These are phyloP conservation scores for Elysia crispata DNA, from an alignment of 2,888 invertebrate species.

Conservation along the genomic window DNA sequence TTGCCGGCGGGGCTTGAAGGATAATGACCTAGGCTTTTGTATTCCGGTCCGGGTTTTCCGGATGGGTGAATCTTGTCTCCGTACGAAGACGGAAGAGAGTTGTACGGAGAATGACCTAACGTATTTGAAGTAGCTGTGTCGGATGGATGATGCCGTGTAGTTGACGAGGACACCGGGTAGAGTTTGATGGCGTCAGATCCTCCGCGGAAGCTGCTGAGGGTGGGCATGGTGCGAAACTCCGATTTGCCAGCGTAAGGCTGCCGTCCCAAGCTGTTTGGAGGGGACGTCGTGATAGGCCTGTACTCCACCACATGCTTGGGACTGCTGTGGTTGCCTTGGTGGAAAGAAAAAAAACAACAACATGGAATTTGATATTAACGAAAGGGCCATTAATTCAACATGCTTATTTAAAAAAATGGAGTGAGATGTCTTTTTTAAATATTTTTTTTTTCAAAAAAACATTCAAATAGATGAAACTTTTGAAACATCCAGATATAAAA, in stretches of 20 bases:
- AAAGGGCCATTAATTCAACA: too few species aligned
- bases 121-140: conserved; percentile 34
- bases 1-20: conserved; percentile 13
- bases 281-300: conserved; percentile 37
- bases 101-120: conserved; percentile 29
- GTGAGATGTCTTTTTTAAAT: too few species aligned
- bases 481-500: too few species aligned
- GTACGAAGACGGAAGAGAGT: neutral
- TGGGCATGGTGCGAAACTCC: conserved; percentile 45
- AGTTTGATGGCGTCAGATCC: conserved; percentile 1
- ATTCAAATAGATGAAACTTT: too few species aligned
- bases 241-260: conserved; percentile 35
- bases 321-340: conserved; percentile 42
- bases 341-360: neutral
- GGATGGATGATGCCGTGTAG: neutral
- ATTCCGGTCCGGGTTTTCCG: conserved; percentile 24
- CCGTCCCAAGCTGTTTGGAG: conserved; percentile 26
- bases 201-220: conserved; percentile 38
- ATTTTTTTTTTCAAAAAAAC: too few species aligned
- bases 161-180: conserved; percentile 24
- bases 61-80: conserved; percentile 41
- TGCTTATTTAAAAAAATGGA: too few species aligned
- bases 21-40: conserved; percentile 32
- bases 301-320: conserved; percentile 44
- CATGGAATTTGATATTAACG: neutral